phyloP scores from a whole-genome alignment of 2,113 vertebrate species.

The Corydoras maculifer region DNA sequence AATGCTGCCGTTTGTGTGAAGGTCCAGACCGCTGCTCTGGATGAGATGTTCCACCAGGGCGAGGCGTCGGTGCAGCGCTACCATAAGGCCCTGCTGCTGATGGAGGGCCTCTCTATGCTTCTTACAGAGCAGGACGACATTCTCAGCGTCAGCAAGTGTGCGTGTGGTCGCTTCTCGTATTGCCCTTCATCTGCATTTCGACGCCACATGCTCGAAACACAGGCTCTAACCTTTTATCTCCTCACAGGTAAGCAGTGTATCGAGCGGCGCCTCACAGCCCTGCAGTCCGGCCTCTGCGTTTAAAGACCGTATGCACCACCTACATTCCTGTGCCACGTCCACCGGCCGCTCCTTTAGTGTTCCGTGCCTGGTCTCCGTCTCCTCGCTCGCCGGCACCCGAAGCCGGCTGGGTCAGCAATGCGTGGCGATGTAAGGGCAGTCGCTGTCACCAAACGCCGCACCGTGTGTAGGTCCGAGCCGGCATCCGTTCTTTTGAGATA shows the following conservation, averaged over 20 bases:
- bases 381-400: neutral
- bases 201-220: neutral
- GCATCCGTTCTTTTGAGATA: neutral
- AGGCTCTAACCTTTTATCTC: neutral
- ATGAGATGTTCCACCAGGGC: constrained; percentile 96
- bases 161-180: constrained; percentile 38
- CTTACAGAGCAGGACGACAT: constrained; percentile 83
- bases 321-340: constrained; percentile 3
- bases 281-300: constrained; percentile 80
- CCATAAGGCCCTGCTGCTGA: constrained; percentile 86
- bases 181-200: neutral
- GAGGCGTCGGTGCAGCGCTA: constrained; percentile 84
- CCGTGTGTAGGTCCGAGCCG: neutral
- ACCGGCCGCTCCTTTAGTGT: neutral
- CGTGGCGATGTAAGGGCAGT: too few species aligned
- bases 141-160: constrained; percentile 88
- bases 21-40: constrained; percentile 90
- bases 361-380: neutral
- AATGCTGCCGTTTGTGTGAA: constrained; percentile 42
- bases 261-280: constrained; percentile 81
- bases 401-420: neutral
- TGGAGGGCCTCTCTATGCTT: constrained; percentile 86
- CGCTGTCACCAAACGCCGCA: neutral
- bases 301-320: constrained; percentile 51
- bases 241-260: constrained; percentile 86